Base-by-base conservation (phyloP, 1,140 invertebrate genomes). In the Sitophilus oryzae region DNA sequence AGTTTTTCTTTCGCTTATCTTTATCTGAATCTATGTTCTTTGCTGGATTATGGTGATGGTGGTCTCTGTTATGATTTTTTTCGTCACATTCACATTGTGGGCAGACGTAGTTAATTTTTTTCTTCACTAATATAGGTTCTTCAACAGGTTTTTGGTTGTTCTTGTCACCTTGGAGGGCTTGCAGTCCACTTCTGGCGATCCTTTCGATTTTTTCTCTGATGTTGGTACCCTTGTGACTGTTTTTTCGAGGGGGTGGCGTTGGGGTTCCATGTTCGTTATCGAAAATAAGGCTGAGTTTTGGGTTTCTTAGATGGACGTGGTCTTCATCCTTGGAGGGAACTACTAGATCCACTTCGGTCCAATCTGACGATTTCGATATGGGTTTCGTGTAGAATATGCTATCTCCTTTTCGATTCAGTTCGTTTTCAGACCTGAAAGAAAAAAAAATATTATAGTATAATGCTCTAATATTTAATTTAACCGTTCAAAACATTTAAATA, bases 311-410 rank as follows among this genome's bases (percentile, higher is more conserved):
- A 56, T 70, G 61, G 14, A 59, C 54, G 41, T 54, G 62, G 8
- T 50, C 54, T 40, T 55, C 63, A 22, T 64, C 65, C 34, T 62
- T 59, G 5, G 58, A 69, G 16, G 76, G 73, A 25, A 77, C 77
- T 66, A 78, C 76, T 37, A 79, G 69, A 59, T 76, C 72, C 50
- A 73, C 76, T 61, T 78, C 76, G 15, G 76, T 77, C 77, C 77
- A 79, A 59, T 79, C 77, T 50, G 74, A 75, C 20, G 76, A 68
- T 52, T 65, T 64, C 2, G 68, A 65, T n/a, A 66, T 49, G 3
- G 56, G 57, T 58, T 65, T 56, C 0, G 63, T 60, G 50, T 57
- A 59, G 23, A 52, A 56, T 9, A 57, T 56, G 54, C 51, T 63
- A 36, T 59, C 55, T 37, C 56, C 47, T 37, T 61, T 52, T 43